Evolutionary conservation across 2,113 vertebrate genomes (phyloP).

Genomic region (Myrmecophaga tridactyla): DNA sequence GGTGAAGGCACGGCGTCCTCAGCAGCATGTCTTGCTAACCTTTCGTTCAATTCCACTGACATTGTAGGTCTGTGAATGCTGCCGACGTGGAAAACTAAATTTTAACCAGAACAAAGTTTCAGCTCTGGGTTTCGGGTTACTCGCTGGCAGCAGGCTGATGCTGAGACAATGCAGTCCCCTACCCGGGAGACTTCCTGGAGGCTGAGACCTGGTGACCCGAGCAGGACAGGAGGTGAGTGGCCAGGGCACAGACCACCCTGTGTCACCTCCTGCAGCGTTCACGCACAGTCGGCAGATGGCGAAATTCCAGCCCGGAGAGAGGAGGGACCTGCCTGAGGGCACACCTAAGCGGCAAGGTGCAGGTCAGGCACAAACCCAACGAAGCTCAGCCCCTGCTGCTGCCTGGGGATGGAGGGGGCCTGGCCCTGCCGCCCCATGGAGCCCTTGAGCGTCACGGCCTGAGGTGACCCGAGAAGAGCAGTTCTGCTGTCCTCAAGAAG

Average conservation of each 20-base stretch:
- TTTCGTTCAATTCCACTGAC: too few relatives aligned
- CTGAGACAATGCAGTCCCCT: too few relatives aligned
- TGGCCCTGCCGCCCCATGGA: background rate
- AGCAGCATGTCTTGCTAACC: too few relatives aligned
- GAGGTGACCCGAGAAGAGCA: too few relatives aligned
- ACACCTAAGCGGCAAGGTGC: background rate
- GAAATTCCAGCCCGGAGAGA: background rate
- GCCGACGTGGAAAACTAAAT: background rate
- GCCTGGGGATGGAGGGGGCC: too few relatives aligned
- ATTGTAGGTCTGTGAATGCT: too few relatives aligned
- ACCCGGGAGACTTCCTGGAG: background rate
- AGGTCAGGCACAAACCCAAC: background rate
- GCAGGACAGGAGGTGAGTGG: background rate
- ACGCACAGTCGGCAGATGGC: background rate
- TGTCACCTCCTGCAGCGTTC: background rate
- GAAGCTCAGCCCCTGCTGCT: background rate
- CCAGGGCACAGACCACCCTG: too few relatives aligned
- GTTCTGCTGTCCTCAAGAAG: background rate
- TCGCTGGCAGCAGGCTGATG: too few relatives aligned
- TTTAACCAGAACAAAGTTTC: background rate
- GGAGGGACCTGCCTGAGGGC: background rate
- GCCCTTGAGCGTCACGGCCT: too few relatives aligned
- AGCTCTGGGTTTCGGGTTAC: background rate
- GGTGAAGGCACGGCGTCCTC: too few relatives aligned
- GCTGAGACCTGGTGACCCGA: background rate